Base-by-base conservation (phyloP, 2,113 vertebrate species). In the Festucalex cinctus region DNA sequence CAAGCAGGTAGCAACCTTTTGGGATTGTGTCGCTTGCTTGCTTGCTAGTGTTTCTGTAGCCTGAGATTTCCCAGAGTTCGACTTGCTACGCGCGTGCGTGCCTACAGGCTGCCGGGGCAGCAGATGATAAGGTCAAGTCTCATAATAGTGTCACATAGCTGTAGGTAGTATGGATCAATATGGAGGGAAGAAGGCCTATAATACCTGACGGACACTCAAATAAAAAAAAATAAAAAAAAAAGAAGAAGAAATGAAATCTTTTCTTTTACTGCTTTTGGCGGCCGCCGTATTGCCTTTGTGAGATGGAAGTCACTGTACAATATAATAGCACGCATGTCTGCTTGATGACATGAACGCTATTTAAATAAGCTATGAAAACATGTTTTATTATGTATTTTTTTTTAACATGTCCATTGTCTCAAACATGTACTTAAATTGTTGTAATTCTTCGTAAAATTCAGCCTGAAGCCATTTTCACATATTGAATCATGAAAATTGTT, bases 101-200 rank as follows among this genome's bases (percentile, higher is more conserved):
- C 76, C 76, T 70, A 66, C 65, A 71, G 81, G 88, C 92, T 90
- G 79, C 85, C 8, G 79, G 90, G 91, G 90, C 86, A 90, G 86
- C 85, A 85, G 86, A 89, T 87, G 85, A 88, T 86, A 85, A 92
- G 89, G 90, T 92, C 84, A 90, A 66, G 81, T 76, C 84, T 92
- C 90, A 90, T 92, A 85, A 92, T 92, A 88, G 91, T 90, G 88
- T 90, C 89, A 91, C 86, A 91, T 90, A 88, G 84, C 87, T 92
- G 86, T 86, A 90, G 91, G 90, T 91, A 82, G 85, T 90, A 75
- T 76, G 84, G 86, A 90, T 91, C 90, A 89, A 89, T 86, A 91
- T 90, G 65, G 39, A 82, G 84, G 89, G 19, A 82, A 85, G 79
- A 63, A 20, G 61, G 71, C 3, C 14, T 8, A 79, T 68, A 81